These are phyloP conservation scores for Eupeodes corollae DNA, from an alignment of 1,140 invertebrate genomes.

Conservation along the genomic window DNA sequence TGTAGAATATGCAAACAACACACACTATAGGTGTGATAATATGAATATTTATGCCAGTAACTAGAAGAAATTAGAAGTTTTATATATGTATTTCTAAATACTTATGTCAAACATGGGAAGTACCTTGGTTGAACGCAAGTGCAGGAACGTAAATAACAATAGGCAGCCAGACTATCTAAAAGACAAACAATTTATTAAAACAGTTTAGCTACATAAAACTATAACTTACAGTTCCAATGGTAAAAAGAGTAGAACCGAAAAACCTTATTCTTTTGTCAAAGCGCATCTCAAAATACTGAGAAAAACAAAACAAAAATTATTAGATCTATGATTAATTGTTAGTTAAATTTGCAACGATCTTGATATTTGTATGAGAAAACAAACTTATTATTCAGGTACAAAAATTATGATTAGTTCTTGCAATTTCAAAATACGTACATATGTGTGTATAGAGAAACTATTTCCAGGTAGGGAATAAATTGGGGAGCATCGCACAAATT, in stretches of 20 bases:
- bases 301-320: slow-evolving; percentile 14
- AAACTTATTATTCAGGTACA: no score
- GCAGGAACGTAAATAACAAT: slow-evolving; percentile 85
- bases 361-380: no score
- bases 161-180: slow-evolving; percentile 74
- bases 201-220: neutral
- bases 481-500: no score
- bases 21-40: slow-evolving; percentile 70
- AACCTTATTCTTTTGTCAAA: slow-evolving; percentile 60
- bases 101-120: slow-evolving; percentile 2
- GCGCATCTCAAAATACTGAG: slow-evolving; percentile 68
- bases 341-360: neutral
- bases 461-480: no score
- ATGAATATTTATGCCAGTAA: slow-evolving; percentile 75
- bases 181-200: slow-evolving; percentile 17
- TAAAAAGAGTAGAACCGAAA: slow-evolving; percentile 61
- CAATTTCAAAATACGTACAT: no score
- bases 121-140: slow-evolving; percentile 78
- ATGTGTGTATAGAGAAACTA: no score
- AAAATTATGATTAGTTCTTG: no score
- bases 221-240: slow-evolving; percentile 53
- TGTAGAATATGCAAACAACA: slow-evolving; percentile 79
- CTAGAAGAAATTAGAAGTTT: slow-evolving; percentile 44
- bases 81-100: neutral
- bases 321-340: neutral